Percentiles rank a stretch among this genome's conserved stretches.
Conservation (phyloP, 2,113 vertebrate genomes). For the Solea solea region DNA sequence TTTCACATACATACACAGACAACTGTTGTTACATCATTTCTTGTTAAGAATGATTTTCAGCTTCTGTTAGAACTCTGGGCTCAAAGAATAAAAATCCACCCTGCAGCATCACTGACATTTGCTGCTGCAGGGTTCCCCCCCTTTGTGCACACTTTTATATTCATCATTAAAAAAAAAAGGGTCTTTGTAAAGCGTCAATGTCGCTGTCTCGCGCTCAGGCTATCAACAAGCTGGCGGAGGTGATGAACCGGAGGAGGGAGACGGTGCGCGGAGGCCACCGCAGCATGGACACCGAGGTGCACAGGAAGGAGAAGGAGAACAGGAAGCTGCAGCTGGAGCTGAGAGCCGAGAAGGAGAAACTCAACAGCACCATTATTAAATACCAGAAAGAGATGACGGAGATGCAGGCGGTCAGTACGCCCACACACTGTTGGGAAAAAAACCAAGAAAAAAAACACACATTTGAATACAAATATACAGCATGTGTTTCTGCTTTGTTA, state of each 20-base stretch:
- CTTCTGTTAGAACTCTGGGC: slow-evolving; percentile 50
- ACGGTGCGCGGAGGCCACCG: slow-evolving; percentile 70
- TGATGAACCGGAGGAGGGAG: slow-evolving; percentile 90
- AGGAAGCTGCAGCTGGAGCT: slow-evolving; percentile 94
- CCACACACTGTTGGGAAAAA: not conserved
- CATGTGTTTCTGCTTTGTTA: not conserved
- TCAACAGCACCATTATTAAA: slow-evolving; percentile 94
- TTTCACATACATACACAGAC: not conserved
- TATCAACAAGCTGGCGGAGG: slow-evolving; percentile 95
- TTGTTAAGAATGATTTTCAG: slow-evolving; percentile 36
- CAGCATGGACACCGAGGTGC: slow-evolving; percentile 86
- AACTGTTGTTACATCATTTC: slow-evolving; percentile 17
- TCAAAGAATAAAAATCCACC: slow-evolving; percentile 14
- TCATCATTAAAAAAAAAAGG: slow-evolving; percentile 17
- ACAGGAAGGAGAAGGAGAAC: slow-evolving; percentile 95
- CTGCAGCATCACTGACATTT: not conserved
- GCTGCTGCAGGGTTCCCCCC: slow-evolving; percentile 12
- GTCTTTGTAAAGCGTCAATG: slow-evolving; percentile 5
- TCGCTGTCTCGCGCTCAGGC: slow-evolving; percentile 78
- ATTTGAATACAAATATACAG: slow-evolving; percentile 15
- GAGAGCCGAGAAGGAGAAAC: slow-evolving; percentile 90
- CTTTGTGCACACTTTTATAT: not conserved
- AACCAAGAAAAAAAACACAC: not conserved
- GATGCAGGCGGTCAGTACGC: slow-evolving; percentile 93
- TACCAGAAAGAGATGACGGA: slow-evolving; percentile 95